These are phyloP conservation scores for Halcyon chelicuti DNA, from an alignment of 2,797 vertebrate species.

Conservation along the genomic window DNA sequence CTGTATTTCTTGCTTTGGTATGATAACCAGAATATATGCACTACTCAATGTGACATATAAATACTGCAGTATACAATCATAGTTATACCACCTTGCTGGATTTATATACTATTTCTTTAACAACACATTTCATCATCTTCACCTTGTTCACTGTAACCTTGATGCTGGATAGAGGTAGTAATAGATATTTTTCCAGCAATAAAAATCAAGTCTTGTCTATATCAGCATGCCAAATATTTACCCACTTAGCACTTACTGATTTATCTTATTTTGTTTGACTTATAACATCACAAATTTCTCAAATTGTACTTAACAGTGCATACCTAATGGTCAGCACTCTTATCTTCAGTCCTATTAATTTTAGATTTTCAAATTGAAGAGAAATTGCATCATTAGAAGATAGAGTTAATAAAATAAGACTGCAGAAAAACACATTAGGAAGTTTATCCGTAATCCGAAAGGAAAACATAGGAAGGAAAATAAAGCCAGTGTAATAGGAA, in stretches of 20 bases:
- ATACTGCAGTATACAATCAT: not conserved
- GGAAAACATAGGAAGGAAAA: not conserved
- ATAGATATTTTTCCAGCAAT: not conserved
- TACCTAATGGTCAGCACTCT: not conserved
- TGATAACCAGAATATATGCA: not conserved
- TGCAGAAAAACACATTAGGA: not conserved
- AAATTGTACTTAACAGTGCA: not conserved
- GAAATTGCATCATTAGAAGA: not conserved
- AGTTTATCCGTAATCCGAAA: not conserved
- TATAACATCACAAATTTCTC: not conserved
- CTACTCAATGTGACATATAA: not conserved
- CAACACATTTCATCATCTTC: not conserved
- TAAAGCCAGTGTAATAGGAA: not conserved
- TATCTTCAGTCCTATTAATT: not conserved
- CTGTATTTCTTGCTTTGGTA: not conserved
- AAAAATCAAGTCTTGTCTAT: not conserved
- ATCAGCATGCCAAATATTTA: not conserved
- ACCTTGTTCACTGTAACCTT: conserved; percentile 13
- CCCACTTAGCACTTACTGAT: not conserved
- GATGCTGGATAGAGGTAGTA: not conserved
- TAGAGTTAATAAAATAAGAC: not conserved
- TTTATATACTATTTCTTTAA: conserved; percentile 23
- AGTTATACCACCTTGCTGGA: not conserved
- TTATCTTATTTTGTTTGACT: not conserved
- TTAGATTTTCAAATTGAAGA: not conserved